phyloP scores from a whole-genome alignment of 2,888 invertebrate species.

The Augiades crinisus region DNA sequence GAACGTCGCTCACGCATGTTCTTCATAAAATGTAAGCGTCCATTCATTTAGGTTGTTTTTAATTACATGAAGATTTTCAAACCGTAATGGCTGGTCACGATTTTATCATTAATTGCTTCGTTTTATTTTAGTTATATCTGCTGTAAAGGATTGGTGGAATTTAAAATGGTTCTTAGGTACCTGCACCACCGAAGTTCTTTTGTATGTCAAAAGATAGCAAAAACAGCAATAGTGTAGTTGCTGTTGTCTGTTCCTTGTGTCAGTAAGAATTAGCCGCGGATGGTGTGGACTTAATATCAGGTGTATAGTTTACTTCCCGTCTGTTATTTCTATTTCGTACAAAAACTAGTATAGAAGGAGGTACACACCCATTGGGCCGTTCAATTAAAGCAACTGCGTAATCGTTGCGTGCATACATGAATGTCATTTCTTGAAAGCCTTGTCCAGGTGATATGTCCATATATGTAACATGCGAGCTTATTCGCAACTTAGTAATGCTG shows the following conservation, averaged over 20 bases:
- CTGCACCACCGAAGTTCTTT: no score
- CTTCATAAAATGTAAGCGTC: not conserved
- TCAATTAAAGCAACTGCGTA: constrained; percentile 49
- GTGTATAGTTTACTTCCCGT: no score
- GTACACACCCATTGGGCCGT: constrained; percentile 43
- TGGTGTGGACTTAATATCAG: no score
- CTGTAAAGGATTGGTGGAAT: no score
- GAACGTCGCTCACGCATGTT: not conserved
- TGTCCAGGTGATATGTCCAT: constrained; percentile 66
- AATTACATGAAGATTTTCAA: not conserved
- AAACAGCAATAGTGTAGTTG: no score
- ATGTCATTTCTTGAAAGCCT: constrained; percentile 67
- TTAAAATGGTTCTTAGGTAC: no score
- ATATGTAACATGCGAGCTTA: constrained; percentile 65
- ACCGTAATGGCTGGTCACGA: not conserved
- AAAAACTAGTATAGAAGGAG: no score
- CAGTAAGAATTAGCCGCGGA: no score
- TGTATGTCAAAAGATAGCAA: no score
- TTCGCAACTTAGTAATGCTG: constrained; percentile 64
- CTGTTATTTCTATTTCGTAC: no score
- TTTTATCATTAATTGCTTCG: constrained; percentile 11
- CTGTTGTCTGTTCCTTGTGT: no score
- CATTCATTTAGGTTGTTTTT: not conserved
- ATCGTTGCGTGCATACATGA: constrained; percentile 55
- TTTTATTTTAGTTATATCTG: constrained; percentile 42